A percentile compares a stretch with the other conserved stretches of the same genome.
These are phyloP conservation scores for Agrotis segetum DNA, from an alignment of 2,888 invertebrate species.

Conservation along the genomic window DNA sequence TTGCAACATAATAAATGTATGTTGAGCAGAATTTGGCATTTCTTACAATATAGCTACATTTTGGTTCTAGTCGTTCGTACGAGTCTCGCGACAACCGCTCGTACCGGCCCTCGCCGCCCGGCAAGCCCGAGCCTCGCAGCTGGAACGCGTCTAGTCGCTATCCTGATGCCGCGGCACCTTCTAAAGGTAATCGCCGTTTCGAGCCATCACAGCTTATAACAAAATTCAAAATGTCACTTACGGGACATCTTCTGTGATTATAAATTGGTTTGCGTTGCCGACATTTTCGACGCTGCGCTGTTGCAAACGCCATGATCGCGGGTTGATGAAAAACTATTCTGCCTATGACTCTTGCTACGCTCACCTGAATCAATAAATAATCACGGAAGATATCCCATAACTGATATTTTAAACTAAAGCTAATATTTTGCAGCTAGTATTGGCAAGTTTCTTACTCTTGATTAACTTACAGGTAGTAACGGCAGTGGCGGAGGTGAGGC, in stretches of 20 bases:
- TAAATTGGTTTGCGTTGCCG: too few relatives aligned
- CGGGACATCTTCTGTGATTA: too few relatives aligned
- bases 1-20: too few relatives aligned
- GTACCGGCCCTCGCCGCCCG: constrained; percentile 85
- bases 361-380: too few relatives aligned
- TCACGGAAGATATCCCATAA: too few relatives aligned
- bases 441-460: not conserved
- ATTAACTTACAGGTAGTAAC: constrained; percentile 61
- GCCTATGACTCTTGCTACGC: too few relatives aligned
- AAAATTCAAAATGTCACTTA: too few relatives aligned
- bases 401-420: constrained; percentile 70
- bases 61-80: constrained; percentile 78
- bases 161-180: constrained; percentile 78
- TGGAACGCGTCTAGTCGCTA: constrained; percentile 84
- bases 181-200: constrained; percentile 76
- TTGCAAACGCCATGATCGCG: too few relatives aligned
- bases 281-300: too few relatives aligned
- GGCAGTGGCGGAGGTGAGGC: constrained; percentile 74
- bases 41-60: not conserved
- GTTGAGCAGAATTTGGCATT: too few relatives aligned
- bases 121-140: constrained; percentile 84
- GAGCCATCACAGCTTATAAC: too few relatives aligned
- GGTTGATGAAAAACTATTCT: too few relatives aligned
- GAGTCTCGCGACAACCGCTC: constrained; percentile 83
- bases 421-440: constrained; percentile 24